These are phyloP conservation scores for Leptonema lineaticorne DNA, from an alignment of 1,140 invertebrate genomes.

Conservation along the genomic window DNA sequence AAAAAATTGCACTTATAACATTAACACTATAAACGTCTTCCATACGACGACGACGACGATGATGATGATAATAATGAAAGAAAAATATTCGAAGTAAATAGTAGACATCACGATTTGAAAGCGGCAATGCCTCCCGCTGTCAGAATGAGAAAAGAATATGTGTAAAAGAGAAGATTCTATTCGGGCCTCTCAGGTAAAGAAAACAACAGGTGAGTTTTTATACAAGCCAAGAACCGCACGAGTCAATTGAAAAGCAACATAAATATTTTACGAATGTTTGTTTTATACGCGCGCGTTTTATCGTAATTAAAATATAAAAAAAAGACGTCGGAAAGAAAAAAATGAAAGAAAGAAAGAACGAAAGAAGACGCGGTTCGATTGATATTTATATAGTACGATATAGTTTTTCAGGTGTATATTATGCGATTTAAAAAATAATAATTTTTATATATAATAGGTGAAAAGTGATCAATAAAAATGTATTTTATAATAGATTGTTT, in stretches of 20 bases:
- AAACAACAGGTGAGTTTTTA: conserved; percentile 21
- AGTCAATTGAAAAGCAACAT: conserved; percentile 22
- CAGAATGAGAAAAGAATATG: background rate
- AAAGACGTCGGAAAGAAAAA: conserved; percentile 17
- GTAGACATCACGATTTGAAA: background rate
- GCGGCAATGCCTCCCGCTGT: background rate
- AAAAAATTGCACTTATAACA: too few relatives aligned
- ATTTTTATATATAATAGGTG: too few relatives aligned
- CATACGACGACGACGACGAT: too few relatives aligned
- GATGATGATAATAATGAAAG: background rate
- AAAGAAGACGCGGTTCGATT: background rate
- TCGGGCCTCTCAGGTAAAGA: conserved; percentile 12
- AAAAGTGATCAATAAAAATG: too few relatives aligned
- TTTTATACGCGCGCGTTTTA: conserved; percentile 10
- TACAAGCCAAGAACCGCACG: conserved; percentile 20
- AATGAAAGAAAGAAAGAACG: background rate
- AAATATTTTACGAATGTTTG: conserved; percentile 12
- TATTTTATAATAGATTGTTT: too few relatives aligned
- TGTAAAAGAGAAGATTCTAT: background rate
- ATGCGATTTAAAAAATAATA: too few relatives aligned
- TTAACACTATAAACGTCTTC: too few relatives aligned
- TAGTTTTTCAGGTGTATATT: too few relatives aligned
- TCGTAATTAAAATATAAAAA: conserved; percentile 19
- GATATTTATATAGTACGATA: too few relatives aligned
- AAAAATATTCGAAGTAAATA: background rate